These are phyloP conservation scores for Rhyacichthys aspro DNA, from an alignment of 2,797 vertebrate species.

Conservation along the genomic window DNA sequence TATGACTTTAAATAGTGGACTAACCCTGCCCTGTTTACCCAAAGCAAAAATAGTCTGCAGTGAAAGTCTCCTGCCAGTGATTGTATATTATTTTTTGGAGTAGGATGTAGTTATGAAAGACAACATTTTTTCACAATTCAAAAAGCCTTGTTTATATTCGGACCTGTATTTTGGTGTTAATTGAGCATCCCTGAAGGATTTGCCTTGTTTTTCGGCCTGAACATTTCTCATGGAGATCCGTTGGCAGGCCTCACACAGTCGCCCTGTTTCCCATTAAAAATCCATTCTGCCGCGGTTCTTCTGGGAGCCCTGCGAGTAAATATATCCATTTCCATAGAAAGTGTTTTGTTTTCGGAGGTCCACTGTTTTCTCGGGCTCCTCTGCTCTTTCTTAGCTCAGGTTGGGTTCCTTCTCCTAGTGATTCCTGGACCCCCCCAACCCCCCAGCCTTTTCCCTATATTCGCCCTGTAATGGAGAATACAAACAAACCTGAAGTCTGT, in stretches of 20 bases:
- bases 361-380: conserved; percentile 82
- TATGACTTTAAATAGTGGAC: neutral
- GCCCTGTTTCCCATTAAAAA: conserved; percentile 84
- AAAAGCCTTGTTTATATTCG: conserved; percentile 53
- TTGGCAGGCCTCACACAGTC: conserved; percentile 71
- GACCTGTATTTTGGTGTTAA: conserved; percentile 69
- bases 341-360: conserved; percentile 82
- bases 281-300: conserved; percentile 78
- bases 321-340: conserved; percentile 82
- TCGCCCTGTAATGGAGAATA: conserved; percentile 49
- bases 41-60: conserved; percentile 9
- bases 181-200: conserved; percentile 68
- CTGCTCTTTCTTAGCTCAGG: conserved; percentile 66
- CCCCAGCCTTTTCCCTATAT: conserved; percentile 26
- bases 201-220: conserved; percentile 58
- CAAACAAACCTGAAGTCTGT: conserved; percentile 61
- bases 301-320: conserved; percentile 82
- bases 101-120: conserved; percentile 46
- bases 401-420: conserved; percentile 67
- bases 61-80: conserved; percentile 9
- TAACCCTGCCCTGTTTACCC: conserved; percentile 19
- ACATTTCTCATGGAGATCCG: conserved; percentile 76
- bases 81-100: conserved; percentile 43
- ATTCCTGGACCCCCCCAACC: conserved; percentile 36
- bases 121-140: conserved; percentile 22